Evolutionary conservation across 2,888 invertebrate genomes (phyloP), one percentile per base, ranked within the genome.

Genomic region (Megaustenia siamemsis): DNA sequence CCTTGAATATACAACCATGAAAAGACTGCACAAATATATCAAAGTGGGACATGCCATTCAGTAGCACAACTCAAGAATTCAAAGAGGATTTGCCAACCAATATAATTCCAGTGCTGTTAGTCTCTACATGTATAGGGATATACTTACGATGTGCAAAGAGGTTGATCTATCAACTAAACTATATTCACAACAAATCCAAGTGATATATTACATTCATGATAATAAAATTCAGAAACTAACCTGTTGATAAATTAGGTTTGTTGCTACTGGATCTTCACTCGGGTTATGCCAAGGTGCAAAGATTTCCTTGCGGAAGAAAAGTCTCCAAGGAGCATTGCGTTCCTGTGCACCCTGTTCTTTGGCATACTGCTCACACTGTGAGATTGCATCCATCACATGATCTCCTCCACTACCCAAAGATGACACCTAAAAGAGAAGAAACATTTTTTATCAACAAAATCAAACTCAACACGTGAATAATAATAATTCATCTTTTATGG

Each of bases 381-480:
- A 98, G 93, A 99, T 99, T 38, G 99, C 99, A 94, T 99, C 99
- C 98, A 99, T 99, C 0, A 99, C 99, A 94, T 99, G 99, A 94
- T 99, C 99, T 1, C 98, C 98, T 24, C 99, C 99, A 93, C 98
- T 98, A 18, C 99, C 99, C 82, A 99, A 95, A 0, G 99, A 99
- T 56, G 99, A 99, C 0, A 99, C 99, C 95, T 95, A 89, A 6
- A 78, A 49, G n/a, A 43, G 38, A 12, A 45, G 43, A 5, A 21
- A 43, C 35, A 32, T n/a, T n/a, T n/a, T n/a, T n/a, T n/a, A n/a
- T n/a, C n/a, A n/a, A n/a, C n/a, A n/a, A n/a, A n/a, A n/a, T n/a
- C n/a, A n/a, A n/a, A n/a, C n/a, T n/a, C n/a, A n/a, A n/a, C n/a
- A n/a, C n/a, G n/a, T n/a, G n/a, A n/a, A n/a, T n/a, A n/a, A n/a